Percentiles rank a stretch among this genome's conserved stretches.
Evolutionary conservation across 1,140 invertebrate genomes (phyloP).

Genomic region (Himalopsyche phryganea): DNA sequence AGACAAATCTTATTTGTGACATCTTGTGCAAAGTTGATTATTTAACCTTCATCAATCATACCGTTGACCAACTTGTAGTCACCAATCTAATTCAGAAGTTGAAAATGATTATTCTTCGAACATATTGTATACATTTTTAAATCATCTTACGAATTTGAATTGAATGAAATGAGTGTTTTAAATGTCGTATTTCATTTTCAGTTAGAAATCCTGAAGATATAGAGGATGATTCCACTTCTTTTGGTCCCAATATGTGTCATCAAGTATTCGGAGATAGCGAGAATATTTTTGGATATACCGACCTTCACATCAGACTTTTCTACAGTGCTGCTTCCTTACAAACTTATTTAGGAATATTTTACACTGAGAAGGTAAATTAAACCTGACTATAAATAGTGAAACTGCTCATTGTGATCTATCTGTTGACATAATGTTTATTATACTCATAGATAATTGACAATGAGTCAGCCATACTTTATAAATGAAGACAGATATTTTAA

Average conservation of each 20-base stretch:
- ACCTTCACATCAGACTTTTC: conserved; percentile 74
- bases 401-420: too few species aligned
- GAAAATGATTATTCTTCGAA: too few species aligned
- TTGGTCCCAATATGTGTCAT: conserved; percentile 88
- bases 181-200: too few species aligned
- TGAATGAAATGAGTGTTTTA: too few species aligned
- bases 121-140: too few species aligned
- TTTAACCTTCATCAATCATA: background rate
- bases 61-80: background rate
- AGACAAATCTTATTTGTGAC: background rate
- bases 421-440: too few species aligned
- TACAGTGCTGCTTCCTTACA: conserved; percentile 77
- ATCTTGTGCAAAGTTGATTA: background rate
- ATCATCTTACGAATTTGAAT: too few species aligned
- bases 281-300: conserved; percentile 89
- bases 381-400: too few species aligned
- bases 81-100: background rate
- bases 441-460: too few species aligned
- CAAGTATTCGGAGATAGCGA: conserved; percentile 93
- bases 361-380: conserved; percentile 45
- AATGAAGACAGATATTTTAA: too few species aligned
- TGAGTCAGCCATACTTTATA: too few species aligned
- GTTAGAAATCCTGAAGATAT: conserved; percentile 67
- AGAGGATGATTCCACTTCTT: conserved; percentile 66
- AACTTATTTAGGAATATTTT: conserved; percentile 49